Evolutionary conservation across 2,113 vertebrate genomes (phyloP), one percentile per base, ranked within the genome.

Genomic region (Lepisosteus osseus): DNA sequence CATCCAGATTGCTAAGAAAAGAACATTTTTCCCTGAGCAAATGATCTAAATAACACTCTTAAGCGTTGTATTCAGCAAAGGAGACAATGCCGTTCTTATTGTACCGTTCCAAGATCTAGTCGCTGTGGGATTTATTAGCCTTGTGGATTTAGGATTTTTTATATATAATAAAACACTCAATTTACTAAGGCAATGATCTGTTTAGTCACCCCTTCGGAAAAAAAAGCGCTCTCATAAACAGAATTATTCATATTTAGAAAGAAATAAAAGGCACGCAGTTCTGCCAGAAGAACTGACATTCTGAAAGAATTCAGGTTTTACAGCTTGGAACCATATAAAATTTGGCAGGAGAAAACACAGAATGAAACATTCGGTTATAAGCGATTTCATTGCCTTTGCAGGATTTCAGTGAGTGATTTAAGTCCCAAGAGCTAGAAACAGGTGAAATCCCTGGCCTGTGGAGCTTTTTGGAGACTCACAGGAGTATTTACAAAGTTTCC

Each of bases 151-250:
- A 15, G n/a, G 9, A 0, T 69, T 68, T 56, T 54, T 29, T 68
- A 54, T 54, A 7, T 14, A 59, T 55, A 59, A 69, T 69, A 69
- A 55, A 17, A 55, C 66, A 55, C 66, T 68, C 66, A 54, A 68
- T 68, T 68, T 54, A 17, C n/a, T 47, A 68, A 68, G 54, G 47
- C 66, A 55, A 55, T 17, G 8, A 11, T 43, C 9, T 13, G 44
- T 55, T 8, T 15, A 45, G 17, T 17, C 47, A 12, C 3, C 64
- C 66, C 8, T 12, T 13, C 13, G 64, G 45, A 66, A 12, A 66
- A 66, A 54, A 29, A 5, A 45, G 3, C 51, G 7, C 44, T 68
- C 29, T 55, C 7, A 5, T 17, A 54, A 47, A 51, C 11, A 12
- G 63, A 12, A 41, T 65, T 15, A 44, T 13, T n/a, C 2, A 15